Base-by-base conservation (phyloP, 2,797 vertebrate genomes). In the Phaenicophaeus curvirostris region DNA sequence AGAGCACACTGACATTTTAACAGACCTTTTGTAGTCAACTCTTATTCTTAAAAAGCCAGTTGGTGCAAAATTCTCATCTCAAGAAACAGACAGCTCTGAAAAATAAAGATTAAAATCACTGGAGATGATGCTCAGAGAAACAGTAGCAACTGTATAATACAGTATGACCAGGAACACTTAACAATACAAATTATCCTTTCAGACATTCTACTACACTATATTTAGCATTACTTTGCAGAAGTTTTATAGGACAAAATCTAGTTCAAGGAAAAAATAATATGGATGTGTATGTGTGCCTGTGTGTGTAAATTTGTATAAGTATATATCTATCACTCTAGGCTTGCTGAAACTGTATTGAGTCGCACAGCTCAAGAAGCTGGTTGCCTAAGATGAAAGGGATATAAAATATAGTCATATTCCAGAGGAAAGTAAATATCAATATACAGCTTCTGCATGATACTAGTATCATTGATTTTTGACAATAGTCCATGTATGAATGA, bases 401-500 rank as follows among this genome's bases (percentile, higher is more conserved):
- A 51, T 54, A 66, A 96, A 91, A 86, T 84, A 94, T 13, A 93
- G 51, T 17, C 37, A 53, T 59, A 86, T 79, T 94, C 59, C 35
- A 86, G 63, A 59, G 21, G 51, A 78, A 92, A 92, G 92, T 91
- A 27, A 88, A 41, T 90, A 91, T 85, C 85, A 88, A 85, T 94
- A 88, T 42, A 78, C 53, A 66, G 62, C 51, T 82, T 69, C 89
- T 5, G 0, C 1, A 3, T 61, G 58, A 83, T 78, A 91, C n/a
- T 19, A n/a, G 28, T 65, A 88, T 55, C 48, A 96, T 78, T 86
- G 91, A 93, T 96, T 97, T 95, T 69, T 86, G 39, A 91, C 87
- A 81, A 57, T 53, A 81, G 51, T 31, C 51, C 81, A 7, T 0
- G 1, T 76, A 63, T 58, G 92, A 92, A 75, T 78, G 89, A 95